phyloP scores from a whole-genome alignment of 1,140 invertebrate genomes.

The Drosophila yakuba region DNA sequence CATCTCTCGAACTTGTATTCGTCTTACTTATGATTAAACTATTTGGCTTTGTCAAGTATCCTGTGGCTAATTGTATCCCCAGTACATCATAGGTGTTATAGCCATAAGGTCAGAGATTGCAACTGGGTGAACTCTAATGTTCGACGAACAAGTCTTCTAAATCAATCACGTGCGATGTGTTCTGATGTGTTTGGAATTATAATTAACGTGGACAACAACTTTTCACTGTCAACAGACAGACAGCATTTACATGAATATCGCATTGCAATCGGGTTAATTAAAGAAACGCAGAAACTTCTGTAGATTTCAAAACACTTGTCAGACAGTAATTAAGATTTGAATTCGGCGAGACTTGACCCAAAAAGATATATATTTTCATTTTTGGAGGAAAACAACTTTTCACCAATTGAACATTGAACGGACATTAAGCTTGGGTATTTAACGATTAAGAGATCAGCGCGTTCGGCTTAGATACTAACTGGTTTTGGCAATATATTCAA shows the following conservation, averaged over 20 bases:
- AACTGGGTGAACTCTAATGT: too few relatives aligned
- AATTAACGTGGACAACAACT: neutral
- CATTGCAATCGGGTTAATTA: conserved; percentile 22
- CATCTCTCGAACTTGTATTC: neutral
- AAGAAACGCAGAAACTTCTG: conserved; percentile 15
- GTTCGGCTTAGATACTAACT: neutral
- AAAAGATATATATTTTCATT: conserved; percentile 6
- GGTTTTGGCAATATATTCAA: neutral
- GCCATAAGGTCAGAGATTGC: too few relatives aligned
- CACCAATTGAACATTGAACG: conserved; percentile 21
- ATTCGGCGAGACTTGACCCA: conserved; percentile 26
- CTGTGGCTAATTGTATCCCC: neutral
- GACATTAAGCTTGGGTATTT: conserved; percentile 6
- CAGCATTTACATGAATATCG: conserved; percentile 28
- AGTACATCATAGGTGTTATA: too few relatives aligned
- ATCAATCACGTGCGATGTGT: conserved; percentile 4
- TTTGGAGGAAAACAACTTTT: conserved; percentile 35
- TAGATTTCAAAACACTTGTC: conserved; percentile 37
- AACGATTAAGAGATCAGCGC: neutral
- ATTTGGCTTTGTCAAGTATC: neutral
- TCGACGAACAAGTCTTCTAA: neutral
- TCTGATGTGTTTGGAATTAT: neutral
- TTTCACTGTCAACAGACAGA: conserved; percentile 16
- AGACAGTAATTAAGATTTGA: conserved; percentile 33
- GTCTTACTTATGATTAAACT: neutral